Evolutionary conservation across 2,797 vertebrate species (phyloP).

Genomic region (Clamator glandarius): DNA sequence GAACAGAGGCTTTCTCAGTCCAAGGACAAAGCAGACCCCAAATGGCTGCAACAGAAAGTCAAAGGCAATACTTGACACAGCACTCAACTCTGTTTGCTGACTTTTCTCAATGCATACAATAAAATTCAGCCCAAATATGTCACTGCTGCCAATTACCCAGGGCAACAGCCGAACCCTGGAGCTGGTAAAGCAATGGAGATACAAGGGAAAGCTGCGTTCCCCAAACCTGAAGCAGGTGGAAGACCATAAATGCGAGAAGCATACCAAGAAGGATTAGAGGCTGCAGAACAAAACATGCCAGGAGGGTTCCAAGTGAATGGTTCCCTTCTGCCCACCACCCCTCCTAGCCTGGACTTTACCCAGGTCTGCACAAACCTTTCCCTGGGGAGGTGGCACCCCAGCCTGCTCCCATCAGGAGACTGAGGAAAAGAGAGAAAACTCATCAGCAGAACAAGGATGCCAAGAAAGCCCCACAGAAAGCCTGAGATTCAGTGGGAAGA

Average conservation of each 20-base stretch:
- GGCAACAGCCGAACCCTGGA: background rate
- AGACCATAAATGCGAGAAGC: constrained; percentile 6
- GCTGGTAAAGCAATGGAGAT: constrained; percentile 43
- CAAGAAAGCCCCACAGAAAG: background rate
- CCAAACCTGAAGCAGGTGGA: constrained; percentile 38
- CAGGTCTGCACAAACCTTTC: background rate
- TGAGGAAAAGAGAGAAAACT: background rate
- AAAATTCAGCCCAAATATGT: constrained; percentile 64
- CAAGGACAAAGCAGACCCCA: constrained; percentile 67
- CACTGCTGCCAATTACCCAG: constrained; percentile 65
- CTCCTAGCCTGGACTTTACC: background rate
- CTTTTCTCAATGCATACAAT: constrained; percentile 67
- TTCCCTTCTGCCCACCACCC: background rate
- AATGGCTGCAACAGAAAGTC: constrained; percentile 50
- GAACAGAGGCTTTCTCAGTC: constrained; percentile 62
- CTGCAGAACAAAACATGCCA: background rate
- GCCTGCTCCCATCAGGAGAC: fast-evolving
- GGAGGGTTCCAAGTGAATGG: background rate
- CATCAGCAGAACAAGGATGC: background rate
- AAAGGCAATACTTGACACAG: constrained; percentile 59
- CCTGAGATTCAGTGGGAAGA: fast-evolving
- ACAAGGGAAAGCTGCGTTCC: constrained; percentile 27
- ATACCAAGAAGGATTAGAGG: constrained; percentile 20
- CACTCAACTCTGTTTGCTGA: constrained; percentile 66
- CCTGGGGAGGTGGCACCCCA: background rate